Evolutionary conservation across 2,888 invertebrate species (phyloP), one percentile per base, ranked within the genome.

Genomic region (Calameuta idolon): DNA sequence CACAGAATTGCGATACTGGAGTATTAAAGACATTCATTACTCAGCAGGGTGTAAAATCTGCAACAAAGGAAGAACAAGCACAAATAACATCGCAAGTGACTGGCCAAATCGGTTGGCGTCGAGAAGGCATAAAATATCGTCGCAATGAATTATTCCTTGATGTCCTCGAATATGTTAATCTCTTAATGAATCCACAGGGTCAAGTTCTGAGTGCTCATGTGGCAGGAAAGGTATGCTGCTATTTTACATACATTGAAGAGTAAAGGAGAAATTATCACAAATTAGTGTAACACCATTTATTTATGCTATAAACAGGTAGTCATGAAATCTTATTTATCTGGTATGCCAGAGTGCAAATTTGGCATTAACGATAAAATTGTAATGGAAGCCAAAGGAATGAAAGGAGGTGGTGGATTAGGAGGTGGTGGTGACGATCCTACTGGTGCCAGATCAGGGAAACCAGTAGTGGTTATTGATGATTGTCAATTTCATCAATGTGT

Each of bases 401-500:
- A 95, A 30, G 94, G 93, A 75, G 89, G 89, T 23, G 93, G 94
- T 90, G 82, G 85, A 69, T 87, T 89, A 69, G 83, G 90, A 88
- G 94, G 95, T 1, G 94, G 94, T 4, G 93, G 95, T 71, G 91
- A 92, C 12, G 93, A 93, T 87, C 95, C 95, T 89, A 92, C 94
- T 71, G 94, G 96, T 93, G 96, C 97, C 31, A 95, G 98, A 81
- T 96, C 97, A n/a, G 98, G 98, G 76, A 99, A 99, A 92, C 98
- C 98, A 0, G 98, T 99, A 69, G 99, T 99, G n/a, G 99, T 99
- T 34, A 99, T 99, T 86, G 99, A 99, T 90, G 99, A 99, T 93
- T 99, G 99, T 89, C 99, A 99, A 93, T 99, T 99, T 93, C 99
- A 99, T 92, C 99, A 99, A 92, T 99, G 99, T 91, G 99, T 99